Conservation (phyloP, 2,888 invertebrate genomes). For the Thalpophila matura region DNA sequence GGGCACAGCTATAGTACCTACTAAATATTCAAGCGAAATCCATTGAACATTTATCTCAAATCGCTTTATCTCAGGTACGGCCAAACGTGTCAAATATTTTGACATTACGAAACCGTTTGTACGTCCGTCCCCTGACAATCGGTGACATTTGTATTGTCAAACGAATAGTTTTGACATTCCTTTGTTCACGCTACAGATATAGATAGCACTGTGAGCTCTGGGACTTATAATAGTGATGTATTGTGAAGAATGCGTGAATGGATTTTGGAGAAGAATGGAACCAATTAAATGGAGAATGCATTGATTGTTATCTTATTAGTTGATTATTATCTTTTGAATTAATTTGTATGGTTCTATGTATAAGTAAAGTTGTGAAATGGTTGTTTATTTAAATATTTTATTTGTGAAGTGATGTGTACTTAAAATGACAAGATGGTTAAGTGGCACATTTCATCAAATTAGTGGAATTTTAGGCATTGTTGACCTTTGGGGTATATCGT, state of each 20-base stretch:
- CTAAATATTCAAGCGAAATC: conserved; percentile 47
- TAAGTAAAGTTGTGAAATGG: conserved; percentile 15
- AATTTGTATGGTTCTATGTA: conserved; percentile 7
- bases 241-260: conserved; percentile 45
- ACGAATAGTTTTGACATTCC: conserved; percentile 64
- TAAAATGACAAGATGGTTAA: neutral
- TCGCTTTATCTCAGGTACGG: conserved; percentile 59
- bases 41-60: conserved; percentile 44
- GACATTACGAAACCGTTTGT: conserved; percentile 58
- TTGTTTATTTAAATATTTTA: neutral
- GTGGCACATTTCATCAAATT: neutral
- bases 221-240: conserved; percentile 23
- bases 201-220: conserved; percentile 40
- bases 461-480: neutral
- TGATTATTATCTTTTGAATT: conserved; percentile 36
- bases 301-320: conserved; percentile 37
- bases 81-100: conserved; percentile 60
- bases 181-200: conserved; percentile 48
- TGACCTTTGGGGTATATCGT: neutral
- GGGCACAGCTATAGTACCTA: too few species aligned
- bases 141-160: conserved; percentile 62
- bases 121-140: conserved; percentile 53
- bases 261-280: conserved; percentile 41
- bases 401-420: neutral
- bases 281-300: conserved; percentile 38